Conservation (phyloP, 1,140 invertebrate genomes). For the Bombus sylvicola region DNA sequence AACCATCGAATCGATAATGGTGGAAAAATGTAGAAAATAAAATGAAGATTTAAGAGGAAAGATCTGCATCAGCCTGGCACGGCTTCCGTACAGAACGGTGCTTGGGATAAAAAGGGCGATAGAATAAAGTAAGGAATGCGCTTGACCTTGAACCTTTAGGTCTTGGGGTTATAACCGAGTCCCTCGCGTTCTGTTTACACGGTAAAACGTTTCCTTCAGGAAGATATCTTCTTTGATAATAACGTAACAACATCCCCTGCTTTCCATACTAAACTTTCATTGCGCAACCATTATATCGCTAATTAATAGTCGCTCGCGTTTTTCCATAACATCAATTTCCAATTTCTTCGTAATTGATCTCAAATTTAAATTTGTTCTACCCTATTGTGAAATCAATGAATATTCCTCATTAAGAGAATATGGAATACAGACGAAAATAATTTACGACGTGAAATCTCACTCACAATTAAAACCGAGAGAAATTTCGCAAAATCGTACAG, state of each 20-base stretch:
- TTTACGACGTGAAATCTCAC: too few relatives aligned
- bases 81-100: neutral
- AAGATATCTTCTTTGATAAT: slow-evolving; percentile 32
- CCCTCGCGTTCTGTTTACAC: slow-evolving; percentile 49
- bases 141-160: slow-evolving; percentile 42
- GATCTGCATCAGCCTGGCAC: neutral
- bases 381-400: too few relatives aligned
- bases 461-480: too few relatives aligned
- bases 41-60: neutral
- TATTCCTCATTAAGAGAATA: too few relatives aligned
- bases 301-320: neutral
- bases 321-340: neutral
- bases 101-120: slow-evolving; percentile 32
- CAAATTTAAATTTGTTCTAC: too few relatives aligned
- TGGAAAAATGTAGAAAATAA: neutral
- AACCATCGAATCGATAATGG: too few relatives aligned
- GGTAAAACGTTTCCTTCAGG: slow-evolving; percentile 25
- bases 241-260: neutral
- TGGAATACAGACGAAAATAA: too few relatives aligned
- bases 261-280: neutral
- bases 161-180: slow-evolving; percentile 25
- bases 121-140: slow-evolving; percentile 48
- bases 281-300: neutral
- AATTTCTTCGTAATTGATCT: neutral
- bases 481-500: too few relatives aligned